Evolutionary conservation across 1,140 invertebrate species (phyloP), one percentile per base, ranked within the genome.

Genomic region (Cyphomyrmex costatus): DNA sequence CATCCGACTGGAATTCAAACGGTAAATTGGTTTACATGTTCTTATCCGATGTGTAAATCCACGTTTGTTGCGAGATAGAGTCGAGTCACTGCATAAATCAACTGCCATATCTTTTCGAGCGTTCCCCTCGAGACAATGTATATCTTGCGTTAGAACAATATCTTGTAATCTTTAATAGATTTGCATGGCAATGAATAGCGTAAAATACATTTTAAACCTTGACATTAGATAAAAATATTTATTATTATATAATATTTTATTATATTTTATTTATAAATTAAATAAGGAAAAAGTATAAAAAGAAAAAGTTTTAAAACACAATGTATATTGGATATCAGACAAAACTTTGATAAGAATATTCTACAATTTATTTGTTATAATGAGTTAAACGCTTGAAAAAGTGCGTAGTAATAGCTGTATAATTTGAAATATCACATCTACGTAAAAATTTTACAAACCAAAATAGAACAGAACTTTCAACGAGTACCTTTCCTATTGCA

Each of bases 1-100:
- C 95, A 30, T 95, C 96, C n/a, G 96, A 96, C 24, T 95, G 96
- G 87, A 95, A 93, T 83, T 95, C 96, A 5, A 96, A 96, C 94
- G 90, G 95, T 95, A 90, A 58, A 58, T 33, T 85, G 33, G 8
- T 76, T 77, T 33, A 46, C 42, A 33, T 5, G 4, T 76, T 63
- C 68, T 74, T n/a, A 46, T 74, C 53, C 36, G 10, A 42, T 56
- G 19, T 74, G 56, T 74, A 83, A 83, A 61, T 74, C 24, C 56
- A 24, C 24, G 51, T 49, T 74, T 8, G 24, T 82, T 27, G 36
- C 24, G 36, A 73, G 24, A 83, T 74, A 74, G 8, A 56, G 36
- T 19, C 19, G 53, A 73, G 16, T 56, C 21, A 16, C 19, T 49
- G 24, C 68, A 49, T 74, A 83, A 83, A 83, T 83, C 79, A 74